Evolutionary conservation across 2,888 invertebrate genomes (phyloP).

Genomic region (Troides oblongomaculatus): DNA sequence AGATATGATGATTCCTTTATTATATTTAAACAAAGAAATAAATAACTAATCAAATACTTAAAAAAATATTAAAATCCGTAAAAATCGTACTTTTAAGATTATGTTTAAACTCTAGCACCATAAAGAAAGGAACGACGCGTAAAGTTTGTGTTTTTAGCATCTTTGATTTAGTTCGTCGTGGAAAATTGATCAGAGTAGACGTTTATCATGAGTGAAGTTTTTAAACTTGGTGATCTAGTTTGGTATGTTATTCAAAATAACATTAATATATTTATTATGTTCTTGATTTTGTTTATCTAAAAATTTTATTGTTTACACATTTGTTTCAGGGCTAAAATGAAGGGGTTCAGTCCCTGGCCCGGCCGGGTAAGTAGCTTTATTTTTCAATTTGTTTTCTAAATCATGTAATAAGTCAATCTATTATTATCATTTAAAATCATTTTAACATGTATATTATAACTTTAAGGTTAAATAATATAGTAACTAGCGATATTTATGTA

Average conservation of each 20-base stretch:
- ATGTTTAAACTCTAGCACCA: conserved; percentile 36
- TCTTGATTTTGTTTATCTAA: conserved; percentile 36
- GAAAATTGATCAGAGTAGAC: conserved; percentile 50
- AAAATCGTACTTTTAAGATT: background rate
- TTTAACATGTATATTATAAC: background rate
- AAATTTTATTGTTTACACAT: conserved; percentile 33
- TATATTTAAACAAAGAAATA: too few species aligned
- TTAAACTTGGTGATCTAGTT: conserved; percentile 78
- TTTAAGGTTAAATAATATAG: conserved; percentile 22
- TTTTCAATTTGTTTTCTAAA: conserved; percentile 40
- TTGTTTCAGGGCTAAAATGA: conserved; percentile 97
- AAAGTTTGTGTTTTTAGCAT: conserved; percentile 42
- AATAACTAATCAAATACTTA: background rate
- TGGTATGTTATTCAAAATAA: conserved; percentile 38
- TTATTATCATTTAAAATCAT: background rate
- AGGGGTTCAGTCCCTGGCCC: conserved; percentile 98
- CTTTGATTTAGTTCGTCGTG: conserved; percentile 72
- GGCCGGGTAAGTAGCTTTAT: conserved; percentile 90
- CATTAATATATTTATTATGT: conserved; percentile 30
- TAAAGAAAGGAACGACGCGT: conserved; percentile 47
- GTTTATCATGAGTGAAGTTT: conserved; percentile 67
- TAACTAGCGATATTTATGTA: conserved; percentile 27
- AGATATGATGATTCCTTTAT: too few species aligned
- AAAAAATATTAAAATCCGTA: background rate
- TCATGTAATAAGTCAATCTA: background rate